Conservation (phyloP, 2,797 vertebrate species). For the Alcedo atthis region DNA sequence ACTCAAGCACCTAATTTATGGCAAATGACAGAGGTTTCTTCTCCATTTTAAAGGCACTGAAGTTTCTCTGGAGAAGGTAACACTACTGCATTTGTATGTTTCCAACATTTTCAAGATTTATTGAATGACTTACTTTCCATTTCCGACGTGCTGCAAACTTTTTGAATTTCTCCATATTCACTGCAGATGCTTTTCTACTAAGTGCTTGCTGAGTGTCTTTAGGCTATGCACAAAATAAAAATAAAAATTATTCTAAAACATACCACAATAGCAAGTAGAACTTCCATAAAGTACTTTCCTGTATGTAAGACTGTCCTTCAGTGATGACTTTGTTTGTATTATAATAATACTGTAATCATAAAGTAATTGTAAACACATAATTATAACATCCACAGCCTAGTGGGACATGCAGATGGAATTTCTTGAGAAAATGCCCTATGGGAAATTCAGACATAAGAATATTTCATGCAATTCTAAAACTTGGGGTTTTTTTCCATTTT, state of each 20-base stretch:
- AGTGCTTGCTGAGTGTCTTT: constrained; percentile 96
- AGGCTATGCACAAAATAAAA: constrained; percentile 81
- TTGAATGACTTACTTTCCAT: constrained; percentile 90
- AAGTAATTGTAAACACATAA: neutral
- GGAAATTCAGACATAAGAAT: neutral
- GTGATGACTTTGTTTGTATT: neutral
- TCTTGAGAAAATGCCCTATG: neutral
- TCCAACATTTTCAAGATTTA: neutral
- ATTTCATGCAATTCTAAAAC: neutral
- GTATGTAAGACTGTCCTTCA: neutral
- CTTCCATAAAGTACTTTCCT: neutral
- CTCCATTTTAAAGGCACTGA: neutral
- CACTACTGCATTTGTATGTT: neutral
- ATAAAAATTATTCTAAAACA: constrained; percentile 20
- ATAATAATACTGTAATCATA: neutral
- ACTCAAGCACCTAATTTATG: neutral
- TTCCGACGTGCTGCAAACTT: constrained; percentile 96
- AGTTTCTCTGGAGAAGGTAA: neutral
- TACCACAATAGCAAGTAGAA: neutral
- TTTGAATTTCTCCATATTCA: constrained; percentile 99
- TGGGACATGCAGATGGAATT: neutral
- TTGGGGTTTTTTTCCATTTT: neutral
- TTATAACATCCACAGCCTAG: neutral
- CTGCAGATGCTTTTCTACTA: constrained; percentile 96
- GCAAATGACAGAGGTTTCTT: neutral